Percentiles rank a stretch among this genome's conserved stretches.
These are phyloP conservation scores for Laterallus jamaicensis DNA, from an alignment of 2,113 vertebrate genomes.

Conservation along the genomic window DNA sequence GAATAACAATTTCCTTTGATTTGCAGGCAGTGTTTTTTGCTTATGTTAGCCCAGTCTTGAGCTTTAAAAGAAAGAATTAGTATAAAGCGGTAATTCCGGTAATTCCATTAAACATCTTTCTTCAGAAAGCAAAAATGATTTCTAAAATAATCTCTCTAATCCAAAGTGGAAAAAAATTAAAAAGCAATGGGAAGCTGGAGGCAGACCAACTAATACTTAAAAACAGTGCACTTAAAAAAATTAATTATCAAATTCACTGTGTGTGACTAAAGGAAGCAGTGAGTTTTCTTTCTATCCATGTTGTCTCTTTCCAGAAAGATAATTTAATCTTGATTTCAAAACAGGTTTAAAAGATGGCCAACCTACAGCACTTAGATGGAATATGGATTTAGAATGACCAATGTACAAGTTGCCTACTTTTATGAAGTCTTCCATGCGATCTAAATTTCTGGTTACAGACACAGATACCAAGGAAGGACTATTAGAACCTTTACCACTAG, in stretches of 20 bases:
- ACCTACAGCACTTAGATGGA: not conserved
- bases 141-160: not conserved
- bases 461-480: not conserved
- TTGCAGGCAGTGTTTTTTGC: not conserved
- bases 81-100: not conserved
- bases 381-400: not conserved
- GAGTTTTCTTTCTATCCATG: not conserved
- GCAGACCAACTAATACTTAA: not conserved
- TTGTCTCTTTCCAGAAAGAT: not conserved
- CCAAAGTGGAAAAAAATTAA: not conserved
- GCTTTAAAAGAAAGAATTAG: not conserved
- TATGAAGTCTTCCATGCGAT: not conserved
- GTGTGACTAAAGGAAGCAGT: not conserved
- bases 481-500: not conserved
- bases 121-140: not conserved
- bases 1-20: not conserved
- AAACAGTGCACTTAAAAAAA: not conserved
- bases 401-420: not conserved
- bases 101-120: not conserved
- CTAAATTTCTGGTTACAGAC: not conserved
- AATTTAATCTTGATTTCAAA: not conserved
- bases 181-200: not conserved
- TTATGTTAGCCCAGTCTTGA: not conserved
- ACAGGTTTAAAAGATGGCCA: not conserved
- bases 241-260: not conserved